A percentile compares a stretch with the other conserved stretches of the same genome.
These are phyloP conservation scores for Mobula hypostoma DNA, from an alignment of 2,113 vertebrate species.

Conservation along the genomic window DNA sequence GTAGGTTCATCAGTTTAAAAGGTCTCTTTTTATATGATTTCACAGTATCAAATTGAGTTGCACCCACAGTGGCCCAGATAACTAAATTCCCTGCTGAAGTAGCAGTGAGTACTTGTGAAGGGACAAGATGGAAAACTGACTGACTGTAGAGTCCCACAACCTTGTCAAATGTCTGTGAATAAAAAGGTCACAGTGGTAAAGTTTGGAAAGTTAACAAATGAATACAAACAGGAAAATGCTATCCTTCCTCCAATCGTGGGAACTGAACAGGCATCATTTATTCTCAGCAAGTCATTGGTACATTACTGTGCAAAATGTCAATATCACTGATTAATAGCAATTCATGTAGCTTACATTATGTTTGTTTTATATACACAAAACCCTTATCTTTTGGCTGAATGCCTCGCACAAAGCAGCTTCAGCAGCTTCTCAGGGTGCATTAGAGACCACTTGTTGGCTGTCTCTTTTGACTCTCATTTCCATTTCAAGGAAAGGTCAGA, in stretches of 20 bases:
- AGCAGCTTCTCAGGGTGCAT: background rate
- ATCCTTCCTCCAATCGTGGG: background rate
- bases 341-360: background rate
- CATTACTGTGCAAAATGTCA: background rate
- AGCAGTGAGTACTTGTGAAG: slow-evolving; percentile 57
- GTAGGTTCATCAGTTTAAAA: slow-evolving; percentile 59
- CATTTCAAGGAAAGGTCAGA: background rate
- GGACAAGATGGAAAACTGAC: slow-evolving; percentile 66
- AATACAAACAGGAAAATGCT: background rate
- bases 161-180: slow-evolving; percentile 57
- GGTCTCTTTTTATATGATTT: slow-evolving; percentile 45
- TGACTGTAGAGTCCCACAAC: slow-evolving; percentile 61
- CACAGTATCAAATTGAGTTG: rapidly evolving
- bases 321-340: background rate
- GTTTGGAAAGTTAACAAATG: background rate
- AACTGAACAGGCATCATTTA: background rate
- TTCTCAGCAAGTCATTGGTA: background rate
- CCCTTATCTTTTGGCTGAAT: background rate
- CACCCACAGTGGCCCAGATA: slow-evolving; percentile 58
- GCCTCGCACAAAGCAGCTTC: background rate
- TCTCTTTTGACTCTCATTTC: background rate
- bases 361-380: background rate
- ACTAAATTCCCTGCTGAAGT: slow-evolving; percentile 65
- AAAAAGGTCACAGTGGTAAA: background rate
- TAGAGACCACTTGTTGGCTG: background rate